A percentile compares a stretch with the other conserved stretches of the same genome.
phyloP scores from a whole-genome alignment of 2,797 vertebrate genomes.

The Falco rusticolus region DNA sequence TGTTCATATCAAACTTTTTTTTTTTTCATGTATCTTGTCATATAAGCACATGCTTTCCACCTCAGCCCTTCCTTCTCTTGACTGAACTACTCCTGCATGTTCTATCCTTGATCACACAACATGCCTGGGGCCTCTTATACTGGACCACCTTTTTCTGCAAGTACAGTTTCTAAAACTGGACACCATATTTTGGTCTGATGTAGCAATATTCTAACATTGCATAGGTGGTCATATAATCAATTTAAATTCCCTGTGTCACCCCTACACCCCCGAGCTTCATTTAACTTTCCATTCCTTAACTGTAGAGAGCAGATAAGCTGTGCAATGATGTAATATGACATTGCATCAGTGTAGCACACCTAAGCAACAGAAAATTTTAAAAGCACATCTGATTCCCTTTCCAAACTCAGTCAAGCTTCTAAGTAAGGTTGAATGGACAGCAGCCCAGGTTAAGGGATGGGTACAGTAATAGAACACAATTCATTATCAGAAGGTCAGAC shows the following conservation, averaged over 20 bases:
- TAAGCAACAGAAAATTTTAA: background rate
- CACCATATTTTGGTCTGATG: background rate
- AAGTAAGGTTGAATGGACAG: background rate
- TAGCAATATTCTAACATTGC: background rate
- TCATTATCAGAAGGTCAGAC: background rate
- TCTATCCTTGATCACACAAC: background rate
- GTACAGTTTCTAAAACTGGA: background rate
- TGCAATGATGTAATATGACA: background rate
- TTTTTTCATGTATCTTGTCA: background rate
- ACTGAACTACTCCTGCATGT: background rate
- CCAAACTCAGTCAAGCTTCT: background rate
- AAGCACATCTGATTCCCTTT: background rate
- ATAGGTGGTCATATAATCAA: background rate
- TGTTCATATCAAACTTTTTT: background rate
- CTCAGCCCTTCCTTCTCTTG: background rate
- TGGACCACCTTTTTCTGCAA: background rate
- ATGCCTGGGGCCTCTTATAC: background rate
- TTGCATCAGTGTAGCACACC: background rate
- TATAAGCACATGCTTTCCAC: background rate
- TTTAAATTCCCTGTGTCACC: background rate
- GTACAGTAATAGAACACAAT: background rate
- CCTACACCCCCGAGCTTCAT: background rate
- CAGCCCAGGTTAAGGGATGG: background rate
- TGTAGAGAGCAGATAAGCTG: background rate
- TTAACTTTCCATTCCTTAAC: background rate